Evolutionary conservation across 2,888 invertebrate genomes (phyloP), one percentile per base, ranked within the genome.

Genomic region (Andrena chrysosceles): DNA sequence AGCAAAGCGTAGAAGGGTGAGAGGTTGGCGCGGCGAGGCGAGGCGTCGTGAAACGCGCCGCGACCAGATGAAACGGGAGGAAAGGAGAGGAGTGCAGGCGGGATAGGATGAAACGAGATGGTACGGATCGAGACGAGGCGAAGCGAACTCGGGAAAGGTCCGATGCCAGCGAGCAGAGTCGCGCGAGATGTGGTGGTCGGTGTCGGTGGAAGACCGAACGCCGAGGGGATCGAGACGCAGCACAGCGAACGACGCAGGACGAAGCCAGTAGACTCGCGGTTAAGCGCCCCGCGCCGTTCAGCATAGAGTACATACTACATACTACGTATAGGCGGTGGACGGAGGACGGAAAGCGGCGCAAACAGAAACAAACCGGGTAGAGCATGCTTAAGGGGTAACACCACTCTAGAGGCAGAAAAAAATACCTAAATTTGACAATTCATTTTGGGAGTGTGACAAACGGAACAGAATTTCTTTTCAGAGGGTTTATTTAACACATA

Each of bases 231-330:
- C 35, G 8, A 35, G 52, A 52, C 31, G 31, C 23, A 16, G 29
- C 35, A 33, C n/a, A 42, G 35, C 33, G 67, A 62, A 35, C 59
- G 49, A 68, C 33, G 54, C 6, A 33, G 49, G 29, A 54, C 48
- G 62, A 77, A 52, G 70, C 63, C 42, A 16, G 42, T 42, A 42
- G 31, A 42, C 23, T n/a, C 52, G 63, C 64, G 33, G 62, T 63
- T 67, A 35, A 52, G 42, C 60, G 13, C 56, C 10, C 0, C 26
- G 23, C 20, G 52, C 1, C 26, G 56, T 26, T 8, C 10, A 26
- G 56, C 59, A 48, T 31, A 52, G 56, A 72, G 75, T 69, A 56
- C 52, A 56, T 8, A 33, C 33, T 8, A 33, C 33, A 8, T 13
- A 13, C 8, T 33, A 8, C 35, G 10, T 10, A 10, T 35, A 35